Evolutionary conservation across 2,113 vertebrate genomes (phyloP).

Genomic region (Meles meles): DNA sequence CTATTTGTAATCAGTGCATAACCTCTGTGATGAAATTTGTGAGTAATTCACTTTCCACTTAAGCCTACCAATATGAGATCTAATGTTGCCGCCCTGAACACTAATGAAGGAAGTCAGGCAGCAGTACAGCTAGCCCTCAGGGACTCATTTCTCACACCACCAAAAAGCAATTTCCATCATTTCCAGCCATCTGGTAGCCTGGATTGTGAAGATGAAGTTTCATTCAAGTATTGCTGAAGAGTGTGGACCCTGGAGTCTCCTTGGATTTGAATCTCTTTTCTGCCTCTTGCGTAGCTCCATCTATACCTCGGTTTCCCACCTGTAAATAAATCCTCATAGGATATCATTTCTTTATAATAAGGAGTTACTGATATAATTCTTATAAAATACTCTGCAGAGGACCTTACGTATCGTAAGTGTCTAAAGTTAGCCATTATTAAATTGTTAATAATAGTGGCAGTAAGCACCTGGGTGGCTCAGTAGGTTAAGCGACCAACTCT

Average conservation of each 20-base stretch:
- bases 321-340: neutral
- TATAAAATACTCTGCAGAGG: neutral
- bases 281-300: neutral
- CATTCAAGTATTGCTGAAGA: constrained; percentile 44
- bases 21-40: constrained; percentile 55
- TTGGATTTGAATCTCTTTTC: neutral
- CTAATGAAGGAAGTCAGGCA: constrained; percentile 50
- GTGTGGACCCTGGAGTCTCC: neutral
- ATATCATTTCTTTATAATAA: neutral
- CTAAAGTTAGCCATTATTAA: neutral
- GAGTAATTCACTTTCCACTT: constrained; percentile 57
- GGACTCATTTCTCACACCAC: constrained; percentile 59
- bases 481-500: neutral
- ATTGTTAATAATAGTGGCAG: neutral
- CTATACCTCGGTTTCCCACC: neutral
- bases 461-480: neutral
- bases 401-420: neutral
- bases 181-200: constrained; percentile 68
- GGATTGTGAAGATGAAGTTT: constrained; percentile 59
- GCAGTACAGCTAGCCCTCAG: neutral
- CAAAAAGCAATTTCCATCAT: constrained; percentile 63
- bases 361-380: neutral
- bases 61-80: neutral
- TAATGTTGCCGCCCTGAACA: neutral
- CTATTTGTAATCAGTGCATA: constrained; percentile 18